A percentile compares a stretch with the other conserved stretches of the same genome.
Conservation (phyloP, 2,888 invertebrate genomes). For the Mimas tiliae region DNA sequence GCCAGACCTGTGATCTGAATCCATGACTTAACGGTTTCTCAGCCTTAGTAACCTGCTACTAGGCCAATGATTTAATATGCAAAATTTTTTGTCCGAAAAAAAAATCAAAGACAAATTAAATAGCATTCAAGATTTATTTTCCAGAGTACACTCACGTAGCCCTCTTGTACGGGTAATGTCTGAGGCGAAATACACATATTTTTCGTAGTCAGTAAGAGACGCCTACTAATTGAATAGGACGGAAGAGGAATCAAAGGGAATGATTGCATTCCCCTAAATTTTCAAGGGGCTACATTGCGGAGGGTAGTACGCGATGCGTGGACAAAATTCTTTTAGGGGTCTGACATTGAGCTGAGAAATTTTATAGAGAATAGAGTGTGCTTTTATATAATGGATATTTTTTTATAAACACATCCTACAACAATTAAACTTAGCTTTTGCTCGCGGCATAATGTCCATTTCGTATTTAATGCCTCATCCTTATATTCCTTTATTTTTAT, state of each 20-base stretch:
- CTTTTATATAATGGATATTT: not conserved
- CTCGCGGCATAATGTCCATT: too few relatives aligned
- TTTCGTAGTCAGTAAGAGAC: constrained; percentile 70
- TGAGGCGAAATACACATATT: constrained; percentile 47
- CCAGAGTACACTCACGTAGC: constrained; percentile 14
- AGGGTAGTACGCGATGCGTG: constrained; percentile 76
- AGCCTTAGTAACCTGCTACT: not conserved
- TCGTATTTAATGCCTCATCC: too few relatives aligned
- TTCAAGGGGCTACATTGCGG: constrained; percentile 67
- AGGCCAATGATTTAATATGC: not conserved
- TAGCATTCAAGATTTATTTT: not conserved
- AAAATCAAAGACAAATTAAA: not conserved
- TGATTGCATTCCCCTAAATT: constrained; percentile 79
- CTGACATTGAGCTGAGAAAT: constrained; percentile 43
- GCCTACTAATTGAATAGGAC: constrained; percentile 82
- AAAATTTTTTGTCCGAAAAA: not conserved
- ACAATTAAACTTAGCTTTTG: not conserved
- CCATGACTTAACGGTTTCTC: too few relatives aligned
- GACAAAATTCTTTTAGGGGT: constrained; percentile 75
- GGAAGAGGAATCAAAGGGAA: constrained; percentile 82
- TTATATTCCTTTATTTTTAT: too few relatives aligned
- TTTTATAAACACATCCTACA: not conserved
- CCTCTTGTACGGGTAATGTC: constrained; percentile 28
- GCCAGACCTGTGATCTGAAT: too few relatives aligned
- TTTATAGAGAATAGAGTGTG: not conserved